Evolutionary conservation across 2,888 invertebrate genomes (phyloP).

Genomic region (Lithophane socia): DNA sequence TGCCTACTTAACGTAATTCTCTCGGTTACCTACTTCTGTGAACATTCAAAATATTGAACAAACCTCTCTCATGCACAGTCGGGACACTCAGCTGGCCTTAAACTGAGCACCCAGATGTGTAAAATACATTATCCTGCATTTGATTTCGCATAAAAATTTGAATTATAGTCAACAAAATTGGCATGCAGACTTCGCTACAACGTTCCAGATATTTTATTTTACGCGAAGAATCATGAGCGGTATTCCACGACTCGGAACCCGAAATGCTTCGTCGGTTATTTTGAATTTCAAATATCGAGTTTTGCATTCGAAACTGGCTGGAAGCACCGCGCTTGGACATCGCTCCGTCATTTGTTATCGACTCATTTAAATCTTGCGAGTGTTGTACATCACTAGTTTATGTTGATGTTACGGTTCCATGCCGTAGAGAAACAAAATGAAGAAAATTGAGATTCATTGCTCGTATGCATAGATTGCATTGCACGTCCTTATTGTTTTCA

Average conservation of each 20-base stretch:
- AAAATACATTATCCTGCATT: constrained; percentile 53
- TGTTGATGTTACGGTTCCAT: constrained; percentile 24
- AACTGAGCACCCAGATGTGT: constrained; percentile 48
- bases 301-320: constrained; percentile 88
- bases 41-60: background rate
- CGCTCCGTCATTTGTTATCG: constrained; percentile 73
- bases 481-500: constrained; percentile 26
- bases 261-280: constrained; percentile 80
- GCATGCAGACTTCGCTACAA: constrained; percentile 80
- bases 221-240: constrained; percentile 82
- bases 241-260: constrained; percentile 71
- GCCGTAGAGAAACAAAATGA: constrained; percentile 16
- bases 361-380: constrained; percentile 73
- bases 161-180: constrained; percentile 79
- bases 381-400: constrained; percentile 61
- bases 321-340: constrained; percentile 79
- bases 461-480: constrained; percentile 21
- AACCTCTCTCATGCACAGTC: background rate
- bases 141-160: constrained; percentile 61
- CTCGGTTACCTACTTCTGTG: background rate
- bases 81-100: constrained; percentile 21
- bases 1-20: background rate
- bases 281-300: constrained; percentile 89
- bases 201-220: constrained; percentile 83
- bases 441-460: constrained; percentile 34